phyloP scores from a whole-genome alignment of 2,888 invertebrate species.

The Spatulosminthurus flaviceps region DNA sequence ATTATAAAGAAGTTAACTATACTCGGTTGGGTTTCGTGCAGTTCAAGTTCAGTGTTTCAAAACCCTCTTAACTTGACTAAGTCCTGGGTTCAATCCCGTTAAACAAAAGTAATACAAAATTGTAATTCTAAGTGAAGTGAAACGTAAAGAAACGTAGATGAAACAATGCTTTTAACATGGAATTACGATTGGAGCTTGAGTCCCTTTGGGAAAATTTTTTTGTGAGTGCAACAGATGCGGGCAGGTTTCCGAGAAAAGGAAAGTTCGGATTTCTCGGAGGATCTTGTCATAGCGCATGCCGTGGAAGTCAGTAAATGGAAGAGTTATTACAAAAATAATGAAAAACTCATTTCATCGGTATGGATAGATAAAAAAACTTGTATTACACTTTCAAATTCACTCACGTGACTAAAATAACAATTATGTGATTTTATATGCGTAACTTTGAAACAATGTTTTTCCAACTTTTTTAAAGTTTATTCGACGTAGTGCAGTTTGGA shows the following conservation, averaged over 20 bases:
- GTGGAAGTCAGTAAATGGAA: slow-evolving; percentile 37
- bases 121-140: too few species aligned
- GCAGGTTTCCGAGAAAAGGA: slow-evolving; percentile 20
- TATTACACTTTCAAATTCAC: too few species aligned
- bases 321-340: slow-evolving; percentile 25
- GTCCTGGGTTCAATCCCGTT: too few species aligned
- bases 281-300: slow-evolving; percentile 31
- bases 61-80: too few species aligned
- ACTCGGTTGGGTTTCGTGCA: too few species aligned
- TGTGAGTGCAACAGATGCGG: neutral
- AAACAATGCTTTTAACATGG: slow-evolving; percentile 34
- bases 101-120: too few species aligned
- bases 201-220: slow-evolving; percentile 35
- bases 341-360: slow-evolving; percentile 39
- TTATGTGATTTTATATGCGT: neutral
- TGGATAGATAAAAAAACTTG: neutral
- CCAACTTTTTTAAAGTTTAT: neutral
- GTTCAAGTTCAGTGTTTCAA: too few species aligned
- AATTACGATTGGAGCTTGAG: slow-evolving; percentile 34
- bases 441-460: too few species aligned
- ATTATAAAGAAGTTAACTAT: too few species aligned
- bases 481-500: slow-evolving; percentile 23
- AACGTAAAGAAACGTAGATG: too few species aligned
- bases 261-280: slow-evolving; percentile 32
- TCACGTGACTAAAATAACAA: too few species aligned